Evolutionary conservation across 1,140 invertebrate species (phyloP).

Genomic region (Nebria ingens): DNA sequence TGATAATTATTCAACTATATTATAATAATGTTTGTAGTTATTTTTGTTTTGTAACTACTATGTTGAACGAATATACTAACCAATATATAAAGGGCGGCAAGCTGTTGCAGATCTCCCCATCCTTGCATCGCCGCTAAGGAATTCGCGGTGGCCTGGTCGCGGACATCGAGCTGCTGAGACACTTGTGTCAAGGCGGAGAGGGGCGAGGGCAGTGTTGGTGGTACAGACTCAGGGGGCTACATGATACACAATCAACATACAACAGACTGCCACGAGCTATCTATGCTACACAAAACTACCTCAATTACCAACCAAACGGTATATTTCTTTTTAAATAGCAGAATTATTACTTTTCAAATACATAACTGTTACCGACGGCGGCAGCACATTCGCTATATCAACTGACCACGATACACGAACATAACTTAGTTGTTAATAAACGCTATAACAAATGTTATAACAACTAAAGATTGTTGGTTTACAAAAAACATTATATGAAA

Average conservation of each 20-base stretch:
- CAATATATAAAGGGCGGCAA: slow-evolving; percentile 56
- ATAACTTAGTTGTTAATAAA: too few relatives aligned
- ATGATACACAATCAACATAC: slow-evolving; percentile 11
- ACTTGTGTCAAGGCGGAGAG: slow-evolving; percentile 33
- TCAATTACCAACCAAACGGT: too few relatives aligned
- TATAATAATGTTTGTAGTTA: neutral
- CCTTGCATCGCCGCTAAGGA: slow-evolving; percentile 34
- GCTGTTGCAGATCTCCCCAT: slow-evolving; percentile 56
- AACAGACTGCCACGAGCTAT: too few relatives aligned
- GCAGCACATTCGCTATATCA: too few relatives aligned
- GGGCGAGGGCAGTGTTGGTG: slow-evolving; percentile 29
- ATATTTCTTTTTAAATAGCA: too few relatives aligned
- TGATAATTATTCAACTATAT: neutral
- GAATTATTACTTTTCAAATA: too few relatives aligned
- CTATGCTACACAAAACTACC: too few relatives aligned
- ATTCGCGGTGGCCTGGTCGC: slow-evolving; percentile 33
- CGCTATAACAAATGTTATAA: too few relatives aligned
- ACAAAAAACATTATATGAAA: too few relatives aligned
- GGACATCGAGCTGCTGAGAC: slow-evolving; percentile 31
- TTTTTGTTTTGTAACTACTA: neutral
- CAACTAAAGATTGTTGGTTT: too few relatives aligned
- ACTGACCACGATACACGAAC: too few relatives aligned
- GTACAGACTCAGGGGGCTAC: slow-evolving; percentile 27
- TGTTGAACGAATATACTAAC: slow-evolving; percentile 40
- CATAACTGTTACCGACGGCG: too few relatives aligned